Percentiles rank a stretch among this genome's conserved stretches.
Conservation (phyloP, 2,113 vertebrate genomes). For the Leucosticte australis region DNA sequence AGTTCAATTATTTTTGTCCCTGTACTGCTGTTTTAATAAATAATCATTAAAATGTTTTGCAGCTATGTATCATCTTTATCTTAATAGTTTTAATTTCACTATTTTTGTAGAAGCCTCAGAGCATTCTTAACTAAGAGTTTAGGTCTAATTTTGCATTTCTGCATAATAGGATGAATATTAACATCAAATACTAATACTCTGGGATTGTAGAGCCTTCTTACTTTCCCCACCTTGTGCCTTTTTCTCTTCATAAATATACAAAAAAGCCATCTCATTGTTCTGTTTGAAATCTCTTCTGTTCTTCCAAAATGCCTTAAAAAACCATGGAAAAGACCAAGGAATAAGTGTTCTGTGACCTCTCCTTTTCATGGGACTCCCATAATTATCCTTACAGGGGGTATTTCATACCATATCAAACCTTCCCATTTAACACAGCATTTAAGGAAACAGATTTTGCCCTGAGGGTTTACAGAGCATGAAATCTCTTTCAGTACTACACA, state of each 20-base stretch:
- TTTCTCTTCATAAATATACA: background rate
- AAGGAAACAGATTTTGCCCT: background rate
- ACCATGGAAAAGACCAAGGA: background rate
- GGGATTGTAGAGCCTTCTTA: background rate
- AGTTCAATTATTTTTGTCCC: background rate
- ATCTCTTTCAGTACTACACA: background rate
- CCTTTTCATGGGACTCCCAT: background rate
- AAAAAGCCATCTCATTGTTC: background rate
- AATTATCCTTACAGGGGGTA: background rate
- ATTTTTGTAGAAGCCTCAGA: background rate
- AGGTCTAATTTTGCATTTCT: constrained; percentile 12
- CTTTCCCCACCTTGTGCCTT: background rate
- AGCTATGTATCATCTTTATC: background rate
- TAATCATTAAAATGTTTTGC: background rate
- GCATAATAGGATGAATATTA: constrained; percentile 26
- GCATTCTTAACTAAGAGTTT: background rate
- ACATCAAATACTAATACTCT: background rate
- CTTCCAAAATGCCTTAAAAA: background rate
- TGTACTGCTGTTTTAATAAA: background rate
- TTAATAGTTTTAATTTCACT: background rate
- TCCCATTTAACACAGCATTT: background rate
- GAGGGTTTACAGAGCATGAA: background rate
- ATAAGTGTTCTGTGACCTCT: background rate
- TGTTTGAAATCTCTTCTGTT: background rate
- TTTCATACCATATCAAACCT: background rate